A percentile compares a stretch with the other conserved stretches of the same genome.
These are phyloP conservation scores for Lamproptera curius DNA, from an alignment of 2,888 invertebrate species.

Conservation along the genomic window DNA sequence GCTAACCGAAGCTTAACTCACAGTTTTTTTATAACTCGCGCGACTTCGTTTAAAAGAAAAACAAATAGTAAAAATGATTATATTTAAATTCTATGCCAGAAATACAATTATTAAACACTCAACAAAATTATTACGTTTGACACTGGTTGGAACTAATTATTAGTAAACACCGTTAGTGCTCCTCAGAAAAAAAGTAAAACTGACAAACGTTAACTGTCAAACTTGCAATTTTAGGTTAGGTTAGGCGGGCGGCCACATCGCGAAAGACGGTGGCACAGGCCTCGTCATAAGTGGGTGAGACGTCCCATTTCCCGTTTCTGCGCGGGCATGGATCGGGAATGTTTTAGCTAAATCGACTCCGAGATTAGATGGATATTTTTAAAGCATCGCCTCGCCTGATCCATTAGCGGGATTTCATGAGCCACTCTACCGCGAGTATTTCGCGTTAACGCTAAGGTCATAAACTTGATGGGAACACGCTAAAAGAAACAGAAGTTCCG, in stretches of 20 bases:
- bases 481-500: constrained; percentile 20
- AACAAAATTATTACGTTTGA: too few species aligned
- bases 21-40: too few species aligned
- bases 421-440: constrained; percentile 46
- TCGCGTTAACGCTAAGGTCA: constrained; percentile 46
- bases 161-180: too few species aligned
- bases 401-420: constrained; percentile 66
- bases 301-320: constrained; percentile 55
- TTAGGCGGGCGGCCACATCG: constrained; percentile 15
- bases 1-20: constrained; percentile 31
- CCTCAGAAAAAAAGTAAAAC: constrained; percentile 29
- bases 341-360: constrained; percentile 63
- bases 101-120: too few species aligned
- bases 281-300: constrained; percentile 51
- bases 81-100: too few species aligned
- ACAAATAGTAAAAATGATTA: too few species aligned
- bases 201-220: too few species aligned
- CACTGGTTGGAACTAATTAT: too few species aligned
- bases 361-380: constrained; percentile 67
- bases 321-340: constrained; percentile 53
- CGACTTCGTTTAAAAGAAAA: too few species aligned
- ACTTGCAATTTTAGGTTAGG: too few species aligned
- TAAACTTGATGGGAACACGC: constrained; percentile 33
- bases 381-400: constrained; percentile 60
- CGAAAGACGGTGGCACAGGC: constrained; percentile 25